Evolutionary conservation across 2,797 vertebrate genomes (phyloP).

Genomic region (Gadopsis bispinosus): DNA sequence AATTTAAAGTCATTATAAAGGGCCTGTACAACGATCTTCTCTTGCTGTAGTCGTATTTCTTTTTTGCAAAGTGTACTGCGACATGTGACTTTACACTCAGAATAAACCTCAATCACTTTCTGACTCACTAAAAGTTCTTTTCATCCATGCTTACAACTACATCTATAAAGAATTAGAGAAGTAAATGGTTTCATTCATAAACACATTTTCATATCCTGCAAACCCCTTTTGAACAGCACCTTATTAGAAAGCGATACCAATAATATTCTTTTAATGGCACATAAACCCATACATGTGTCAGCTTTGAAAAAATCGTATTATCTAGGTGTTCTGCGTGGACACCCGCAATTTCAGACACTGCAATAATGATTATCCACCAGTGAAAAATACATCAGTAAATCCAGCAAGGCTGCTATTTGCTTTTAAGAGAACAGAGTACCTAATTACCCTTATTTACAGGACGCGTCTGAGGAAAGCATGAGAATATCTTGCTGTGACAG

Average conservation of each 20-base stretch:
- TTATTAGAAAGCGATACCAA: not conserved
- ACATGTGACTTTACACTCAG: not conserved
- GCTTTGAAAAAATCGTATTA: slow-evolving; percentile 35
- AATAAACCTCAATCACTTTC: not conserved
- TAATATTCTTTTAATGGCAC: slow-evolving; percentile 24
- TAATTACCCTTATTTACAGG: slow-evolving; percentile 82
- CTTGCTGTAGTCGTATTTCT: not conserved
- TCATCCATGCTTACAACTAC: not conserved
- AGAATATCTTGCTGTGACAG: slow-evolving; percentile 69
- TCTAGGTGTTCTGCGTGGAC: slow-evolving; percentile 47
- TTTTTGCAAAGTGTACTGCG: not conserved
- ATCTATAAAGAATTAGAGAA: no score
- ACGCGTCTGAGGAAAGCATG: slow-evolving; percentile 68
- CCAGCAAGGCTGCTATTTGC: slow-evolving; percentile 69
- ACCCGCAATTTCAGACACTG: slow-evolving; percentile 42
- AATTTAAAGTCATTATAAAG: not conserved
- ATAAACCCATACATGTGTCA: slow-evolving; percentile 32
- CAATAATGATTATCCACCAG: slow-evolving; percentile 52
- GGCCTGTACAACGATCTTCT: not conserved
- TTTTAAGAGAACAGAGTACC: slow-evolving; percentile 78
- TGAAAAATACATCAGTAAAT: slow-evolving; percentile 69
- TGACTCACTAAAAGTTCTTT: not conserved
- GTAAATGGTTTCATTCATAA: slow-evolving; percentile 9
- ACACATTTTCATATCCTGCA: not conserved
- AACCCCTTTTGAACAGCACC: not conserved